Evolutionary conservation across 2,797 vertebrate genomes (phyloP).

Genomic region (Hoplostethus mediterraneus): DNA sequence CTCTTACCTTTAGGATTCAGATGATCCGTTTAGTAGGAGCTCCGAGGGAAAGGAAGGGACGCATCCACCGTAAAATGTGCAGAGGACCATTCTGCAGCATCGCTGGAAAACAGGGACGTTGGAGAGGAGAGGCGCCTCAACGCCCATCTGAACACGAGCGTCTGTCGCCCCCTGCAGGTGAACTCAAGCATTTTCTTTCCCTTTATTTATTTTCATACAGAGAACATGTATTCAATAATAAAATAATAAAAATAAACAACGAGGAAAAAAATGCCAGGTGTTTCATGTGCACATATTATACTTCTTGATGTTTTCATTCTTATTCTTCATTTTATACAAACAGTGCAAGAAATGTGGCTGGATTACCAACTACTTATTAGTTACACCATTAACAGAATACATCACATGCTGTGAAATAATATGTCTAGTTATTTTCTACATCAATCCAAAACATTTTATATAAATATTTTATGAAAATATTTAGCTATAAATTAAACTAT

Average conservation of each 20-base stretch:
- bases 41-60: constrained; percentile 14
- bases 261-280: too few species aligned
- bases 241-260: not conserved
- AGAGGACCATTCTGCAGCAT: constrained; percentile 62
- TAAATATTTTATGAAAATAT: too few species aligned
- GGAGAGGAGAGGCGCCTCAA: constrained; percentile 14
- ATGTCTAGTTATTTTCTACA: too few species aligned
- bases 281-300: too few species aligned
- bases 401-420: too few species aligned
- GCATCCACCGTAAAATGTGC: constrained; percentile 22
- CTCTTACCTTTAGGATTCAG: constrained; percentile 45
- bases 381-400: too few species aligned
- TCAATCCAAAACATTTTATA: too few species aligned
- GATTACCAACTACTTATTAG: too few species aligned
- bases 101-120: constrained; percentile 64
- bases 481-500: too few species aligned
- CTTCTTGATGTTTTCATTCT: too few species aligned
- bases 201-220: not conserved
- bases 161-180: constrained; percentile 67
- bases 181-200: accelerated
- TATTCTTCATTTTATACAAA: too few species aligned
- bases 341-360: too few species aligned
- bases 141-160: constrained; percentile 27
- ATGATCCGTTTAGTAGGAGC: constrained; percentile 26
- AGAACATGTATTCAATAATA: not conserved